phyloP scores from a whole-genome alignment of 2,113 vertebrate genomes.

The Ellobius talpinus region DNA sequence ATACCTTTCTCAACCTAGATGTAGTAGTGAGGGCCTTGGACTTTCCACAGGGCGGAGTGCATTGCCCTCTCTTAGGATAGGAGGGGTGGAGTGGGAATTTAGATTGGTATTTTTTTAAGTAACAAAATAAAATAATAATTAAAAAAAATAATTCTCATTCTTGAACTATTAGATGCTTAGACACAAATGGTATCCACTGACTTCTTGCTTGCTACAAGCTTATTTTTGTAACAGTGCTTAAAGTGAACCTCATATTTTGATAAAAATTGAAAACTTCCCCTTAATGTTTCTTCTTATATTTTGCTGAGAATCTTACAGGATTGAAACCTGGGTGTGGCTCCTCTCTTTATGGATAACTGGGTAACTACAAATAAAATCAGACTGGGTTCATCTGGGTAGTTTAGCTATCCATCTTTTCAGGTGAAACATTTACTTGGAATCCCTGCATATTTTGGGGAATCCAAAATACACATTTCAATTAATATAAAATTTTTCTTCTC shows the following conservation, averaged over 20 bases:
- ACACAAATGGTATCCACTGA: background rate
- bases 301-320: background rate
- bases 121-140: too few relatives aligned
- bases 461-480: background rate
- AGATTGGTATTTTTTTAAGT: too few relatives aligned
- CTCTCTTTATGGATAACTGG: background rate
- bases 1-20: too few relatives aligned
- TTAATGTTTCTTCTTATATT: background rate
- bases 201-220: background rate
- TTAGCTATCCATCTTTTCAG: background rate
- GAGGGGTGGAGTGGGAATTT: too few relatives aligned
- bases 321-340: background rate
- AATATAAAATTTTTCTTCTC: constrained; percentile 3
- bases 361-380: constrained; percentile 6
- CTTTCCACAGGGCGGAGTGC: too few relatives aligned
- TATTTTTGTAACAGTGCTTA: background rate
- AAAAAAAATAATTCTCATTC: background rate
- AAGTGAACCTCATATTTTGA: background rate
- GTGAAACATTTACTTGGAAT: background rate
- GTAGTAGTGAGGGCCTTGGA: too few relatives aligned
- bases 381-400: background rate
- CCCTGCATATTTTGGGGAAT: background rate
- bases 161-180: background rate
- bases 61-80: too few relatives aligned
- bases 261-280: background rate